These are phyloP conservation scores for Slavum lentiscoides DNA, from an alignment of 2,888 invertebrate genomes.

Conservation along the genomic window DNA sequence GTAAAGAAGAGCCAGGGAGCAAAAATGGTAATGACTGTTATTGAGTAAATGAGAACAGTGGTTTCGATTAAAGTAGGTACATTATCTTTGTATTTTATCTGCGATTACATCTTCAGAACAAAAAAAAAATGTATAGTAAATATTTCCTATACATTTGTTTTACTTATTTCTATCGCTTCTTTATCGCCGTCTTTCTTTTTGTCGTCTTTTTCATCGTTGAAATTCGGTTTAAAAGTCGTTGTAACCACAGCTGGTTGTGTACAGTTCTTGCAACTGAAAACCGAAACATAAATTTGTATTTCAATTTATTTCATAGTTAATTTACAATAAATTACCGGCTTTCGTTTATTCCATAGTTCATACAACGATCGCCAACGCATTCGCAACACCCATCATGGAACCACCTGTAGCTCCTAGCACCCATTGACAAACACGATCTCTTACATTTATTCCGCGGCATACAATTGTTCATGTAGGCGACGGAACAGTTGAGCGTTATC, in stretches of 20 bases:
- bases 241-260: constrained; percentile 63
- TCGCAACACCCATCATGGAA: constrained; percentile 95
- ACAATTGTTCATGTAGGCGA: constrained; percentile 87
- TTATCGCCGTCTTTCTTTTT: too few species aligned
- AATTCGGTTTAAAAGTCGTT: constrained; percentile 65
- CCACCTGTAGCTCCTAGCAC: constrained; percentile 84
- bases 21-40: too few species aligned
- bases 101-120: too few species aligned
- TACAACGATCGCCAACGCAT: constrained; percentile 84
- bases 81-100: too few species aligned
- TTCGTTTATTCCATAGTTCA: constrained; percentile 87
- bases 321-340: constrained; percentile 66
- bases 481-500: constrained; percentile 82
- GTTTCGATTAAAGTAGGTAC: too few species aligned
- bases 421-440: constrained; percentile 80
- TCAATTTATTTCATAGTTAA: neutral
- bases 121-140: too few species aligned
- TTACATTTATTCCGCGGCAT: constrained; percentile 86
- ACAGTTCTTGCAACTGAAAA: constrained; percentile 66
- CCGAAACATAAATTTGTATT: neutral
- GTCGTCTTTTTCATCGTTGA: constrained; percentile 64
- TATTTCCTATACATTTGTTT: too few species aligned
- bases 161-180: too few species aligned
- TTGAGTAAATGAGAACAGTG: too few species aligned
- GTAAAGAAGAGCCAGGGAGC: too few species aligned